phyloP scores from a whole-genome alignment of 1,140 invertebrate genomes.

The Drosophila novamexicana region DNA sequence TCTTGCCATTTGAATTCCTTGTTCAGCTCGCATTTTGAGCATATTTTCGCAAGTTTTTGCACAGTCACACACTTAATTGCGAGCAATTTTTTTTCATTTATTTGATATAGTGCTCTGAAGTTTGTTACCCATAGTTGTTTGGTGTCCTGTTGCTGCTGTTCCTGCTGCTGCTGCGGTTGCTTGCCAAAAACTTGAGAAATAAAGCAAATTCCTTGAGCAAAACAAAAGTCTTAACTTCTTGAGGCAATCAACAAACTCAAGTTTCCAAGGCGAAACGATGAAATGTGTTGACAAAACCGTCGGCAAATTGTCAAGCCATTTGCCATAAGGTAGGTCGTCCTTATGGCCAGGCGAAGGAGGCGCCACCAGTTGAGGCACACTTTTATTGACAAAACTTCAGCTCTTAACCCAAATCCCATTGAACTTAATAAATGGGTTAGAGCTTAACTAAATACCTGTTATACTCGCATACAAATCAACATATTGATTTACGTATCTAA shows the following conservation, averaged over 20 bases:
- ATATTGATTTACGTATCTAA: not conserved
- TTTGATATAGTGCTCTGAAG: not conserved
- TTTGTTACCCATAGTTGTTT: constrained; percentile 5
- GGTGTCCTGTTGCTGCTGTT: not conserved
- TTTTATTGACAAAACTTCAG: constrained; percentile 67
- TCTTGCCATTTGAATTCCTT: too few relatives aligned
- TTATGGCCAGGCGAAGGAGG: not conserved
- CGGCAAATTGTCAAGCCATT: constrained; percentile 45
- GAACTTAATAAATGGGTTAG: constrained; percentile 10
- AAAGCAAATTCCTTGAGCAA: constrained; percentile 8
- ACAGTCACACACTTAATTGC: constrained; percentile 1
- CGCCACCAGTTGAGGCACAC: not conserved
- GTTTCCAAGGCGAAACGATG: constrained; percentile 71
- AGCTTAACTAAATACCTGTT: too few relatives aligned
- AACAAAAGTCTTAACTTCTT: constrained; percentile 34
- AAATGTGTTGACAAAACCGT: constrained; percentile 58
- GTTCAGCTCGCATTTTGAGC: too few relatives aligned
- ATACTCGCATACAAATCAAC: not conserved
- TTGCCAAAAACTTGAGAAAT: constrained; percentile 6
- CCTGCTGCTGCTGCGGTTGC: constrained; percentile 2
- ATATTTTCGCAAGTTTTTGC: not conserved
- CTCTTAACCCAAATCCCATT: constrained; percentile 21
- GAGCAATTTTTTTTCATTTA: too few relatives aligned
- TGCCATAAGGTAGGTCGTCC: constrained; percentile 19
- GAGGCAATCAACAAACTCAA: constrained; percentile 69